Base-by-base conservation (phyloP, 2,797 vertebrate species). In the Bradypus variegatus region DNA sequence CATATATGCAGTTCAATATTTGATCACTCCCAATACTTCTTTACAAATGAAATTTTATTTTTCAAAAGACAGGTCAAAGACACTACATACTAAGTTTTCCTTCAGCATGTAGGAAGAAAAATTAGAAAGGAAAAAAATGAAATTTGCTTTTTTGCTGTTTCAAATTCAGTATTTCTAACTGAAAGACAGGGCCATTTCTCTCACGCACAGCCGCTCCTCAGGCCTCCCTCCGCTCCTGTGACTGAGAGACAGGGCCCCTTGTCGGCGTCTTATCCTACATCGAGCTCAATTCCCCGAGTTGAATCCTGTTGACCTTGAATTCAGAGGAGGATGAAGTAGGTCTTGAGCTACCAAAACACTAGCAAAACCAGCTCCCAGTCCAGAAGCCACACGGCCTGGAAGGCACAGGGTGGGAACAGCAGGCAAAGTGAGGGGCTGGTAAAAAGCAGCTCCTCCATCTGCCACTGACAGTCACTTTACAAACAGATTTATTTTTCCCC, bases 1-100 rank as follows among this genome's bases (percentile, higher is more conserved):
- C 88, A 70, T n/a, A 81, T 89, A 77, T 86, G 67, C 69, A 92
- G 85, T 95, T 96, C 79, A 94, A 94, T 94, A 92, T 85, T 80
- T 91, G 93, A 84, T 94, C 93, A 86, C 91, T 89, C 53, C 27
- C 55, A n/a, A 27, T 80, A 62, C 83, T 93, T 90, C 31, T 94
- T 86, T 86, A 50, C 82, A 84, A 88, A 69, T 93, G 77, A 73
- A 86, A 88, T 73, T 93, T 94, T 87, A 86, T 82, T 95, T 91
- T 94, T 91, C 93, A 93, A 94, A 81, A 92, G 38, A 48, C 53
- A 88, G 48, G 76, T 81, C 89, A 94, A 93, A 45, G 38, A 89
- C 48, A 85, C 89, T 70, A 45, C 62, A 88, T 36, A 79, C 19
- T 93, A 72, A 86, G 31, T n/a, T 91, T 79, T 65, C 55, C 38